A percentile compares a stretch with the other conserved stretches of the same genome.
Evolutionary conservation across 1,140 invertebrate species (phyloP).

Genomic region (Ceratina calcarata): DNA sequence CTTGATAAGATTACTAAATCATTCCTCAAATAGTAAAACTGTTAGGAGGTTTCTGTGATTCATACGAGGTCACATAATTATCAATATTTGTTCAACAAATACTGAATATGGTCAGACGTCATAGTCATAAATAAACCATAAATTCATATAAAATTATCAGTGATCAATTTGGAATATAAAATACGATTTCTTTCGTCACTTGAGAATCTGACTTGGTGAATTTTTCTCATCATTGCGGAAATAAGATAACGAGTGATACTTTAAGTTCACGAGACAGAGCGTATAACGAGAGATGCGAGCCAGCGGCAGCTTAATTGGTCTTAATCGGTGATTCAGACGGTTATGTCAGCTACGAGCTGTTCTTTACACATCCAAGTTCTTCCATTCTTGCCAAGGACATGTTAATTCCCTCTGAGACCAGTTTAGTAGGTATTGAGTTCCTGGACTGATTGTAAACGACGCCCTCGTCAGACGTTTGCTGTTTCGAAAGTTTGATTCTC

Average conservation of each 20-base stretch:
- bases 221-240: neutral
- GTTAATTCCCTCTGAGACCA: conserved; percentile 27
- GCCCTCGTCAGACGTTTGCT: neutral
- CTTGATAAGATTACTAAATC: neutral
- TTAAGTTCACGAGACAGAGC: neutral
- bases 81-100: no score
- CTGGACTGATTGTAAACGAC: neutral
- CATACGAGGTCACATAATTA: no score
- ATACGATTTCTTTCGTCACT: no score
- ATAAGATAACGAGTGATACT: neutral
- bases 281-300: neutral
- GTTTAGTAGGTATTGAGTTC: neutral
- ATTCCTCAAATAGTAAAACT: no score
- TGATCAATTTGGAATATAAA: no score
- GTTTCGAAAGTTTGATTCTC: neutral
- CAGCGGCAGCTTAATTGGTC: conserved; percentile 38
- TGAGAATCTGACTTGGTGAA: neutral
- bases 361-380: conserved; percentile 1
- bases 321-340: conserved; percentile 55
- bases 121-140: no score
- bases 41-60: no score
- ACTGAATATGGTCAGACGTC: no score
- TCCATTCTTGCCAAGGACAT: conserved; percentile 40
- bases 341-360: conserved; percentile 31
- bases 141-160: no score